phyloP scores from a whole-genome alignment of 2,797 vertebrate species.

The Sebastes kiyomatsui region DNA sequence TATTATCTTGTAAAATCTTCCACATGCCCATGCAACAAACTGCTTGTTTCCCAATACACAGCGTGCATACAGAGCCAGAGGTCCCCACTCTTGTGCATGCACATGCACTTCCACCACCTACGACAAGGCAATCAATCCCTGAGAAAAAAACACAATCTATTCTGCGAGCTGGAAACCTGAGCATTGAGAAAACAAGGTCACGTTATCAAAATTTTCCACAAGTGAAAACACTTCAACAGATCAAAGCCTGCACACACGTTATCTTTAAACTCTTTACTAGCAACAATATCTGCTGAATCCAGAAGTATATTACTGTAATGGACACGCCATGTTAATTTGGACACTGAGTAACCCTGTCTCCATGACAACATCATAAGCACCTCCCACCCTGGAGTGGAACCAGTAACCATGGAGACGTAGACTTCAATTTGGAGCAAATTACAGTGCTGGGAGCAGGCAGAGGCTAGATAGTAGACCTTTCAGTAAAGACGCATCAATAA shows the following conservation, averaged over 20 bases:
- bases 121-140: slow-evolving; percentile 27
- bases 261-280: not conserved
- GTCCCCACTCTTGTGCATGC: slow-evolving; percentile 68
- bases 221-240: slow-evolving; percentile 7
- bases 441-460: slow-evolving; percentile 42
- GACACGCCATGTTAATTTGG: slow-evolving; percentile 52
- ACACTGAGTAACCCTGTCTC: slow-evolving; percentile 61
- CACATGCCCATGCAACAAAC: slow-evolving; percentile 75
- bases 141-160: slow-evolving; percentile 38
- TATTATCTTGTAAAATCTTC: slow-evolving; percentile 24
- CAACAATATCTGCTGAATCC: not conserved
- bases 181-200: slow-evolving; percentile 53
- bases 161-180: slow-evolving; percentile 46
- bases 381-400: slow-evolving; percentile 50
- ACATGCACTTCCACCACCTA: slow-evolving; percentile 69
- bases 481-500: slow-evolving; percentile 18
- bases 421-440: slow-evolving; percentile 68
- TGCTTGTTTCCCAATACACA: slow-evolving; percentile 38
- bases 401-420: slow-evolving; percentile 74
- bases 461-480: slow-evolving; percentile 21
- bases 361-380: slow-evolving; percentile 70
- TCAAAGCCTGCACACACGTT: slow-evolving; percentile 7
- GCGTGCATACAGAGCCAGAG: slow-evolving; percentile 49
- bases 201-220: slow-evolving; percentile 27
- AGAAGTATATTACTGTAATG: slow-evolving; percentile 23